Evolutionary conservation across 2,888 invertebrate genomes (phyloP), one percentile per base, ranked within the genome.

Genomic region (Aplocera efformata): DNA sequence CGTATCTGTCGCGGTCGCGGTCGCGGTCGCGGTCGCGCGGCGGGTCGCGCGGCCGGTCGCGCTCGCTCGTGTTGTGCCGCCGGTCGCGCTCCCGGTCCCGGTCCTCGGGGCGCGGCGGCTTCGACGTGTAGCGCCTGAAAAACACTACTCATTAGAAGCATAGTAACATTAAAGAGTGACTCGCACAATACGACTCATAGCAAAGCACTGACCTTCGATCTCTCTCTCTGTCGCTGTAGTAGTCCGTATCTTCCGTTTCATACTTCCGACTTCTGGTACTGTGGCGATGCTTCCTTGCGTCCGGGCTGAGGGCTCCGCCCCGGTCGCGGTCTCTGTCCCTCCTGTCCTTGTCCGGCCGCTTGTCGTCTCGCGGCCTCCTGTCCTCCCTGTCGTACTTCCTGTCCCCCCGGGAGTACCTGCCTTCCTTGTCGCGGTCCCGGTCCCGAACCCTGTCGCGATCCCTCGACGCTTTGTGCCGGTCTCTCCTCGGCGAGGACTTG

Each of bases 211-310:
- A 88, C 88, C 89, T 81, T 53, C 86, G 83, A 25, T 89, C 89
- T 45, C 88, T 81, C 50, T 92, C 92, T 43, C 90, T 86, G 68
- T 93, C 93, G 59, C 92, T 93, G 67, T 91, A 92, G 72, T 91
- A 92, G 68, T 92, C 91, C 1, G 91, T 91, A 58, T 92, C 92
- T 41, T 93, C 92, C 0, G 90, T 89, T 50, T 93, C 92, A 67
- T 92, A 92, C 36, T 89, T 74, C 37, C 79, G 85, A 48, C 81
- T 76, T 39, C 84, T 75, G 21, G 69, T 64, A 57, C 76, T 69
- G 54, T 84, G 86, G 21, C 86, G 70, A 33, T 60, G 63, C 1
- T 73, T 65, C 17, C 81, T 69, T 35, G 67, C 50, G 21, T 75
- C 79, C 8, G 80, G 80, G 48, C 79, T 78, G n/a, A 63, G 42